phyloP scores from a whole-genome alignment of 2,888 invertebrate species.

The Xestia rhomboidea region DNA sequence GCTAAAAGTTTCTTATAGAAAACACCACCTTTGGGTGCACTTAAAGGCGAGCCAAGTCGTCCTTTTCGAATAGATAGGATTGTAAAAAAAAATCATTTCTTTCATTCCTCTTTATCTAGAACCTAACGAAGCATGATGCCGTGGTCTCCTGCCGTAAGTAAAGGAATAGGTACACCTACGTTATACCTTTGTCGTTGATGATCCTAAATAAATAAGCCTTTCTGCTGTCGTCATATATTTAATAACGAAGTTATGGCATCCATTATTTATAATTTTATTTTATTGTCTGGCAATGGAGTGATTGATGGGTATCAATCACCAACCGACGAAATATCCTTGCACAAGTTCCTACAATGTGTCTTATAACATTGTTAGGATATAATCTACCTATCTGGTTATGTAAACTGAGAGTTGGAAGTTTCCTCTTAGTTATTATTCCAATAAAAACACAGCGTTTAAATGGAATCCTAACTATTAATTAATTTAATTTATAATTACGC shows the following conservation, averaged over 20 bases:
- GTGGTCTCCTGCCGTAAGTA: no score
- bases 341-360: background rate
- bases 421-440: conserved; percentile 12
- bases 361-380: background rate
- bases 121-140: no score
- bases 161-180: no score
- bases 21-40: no score
- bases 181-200: no score
- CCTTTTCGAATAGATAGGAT: no score
- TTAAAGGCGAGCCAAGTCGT: no score
- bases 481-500: conserved; percentile 8
- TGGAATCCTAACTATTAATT: conserved; percentile 15
- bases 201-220: background rate
- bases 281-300: background rate
- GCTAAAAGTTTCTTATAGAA: no score
- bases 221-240: background rate
- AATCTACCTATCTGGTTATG: background rate
- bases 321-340: background rate
- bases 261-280: background rate
- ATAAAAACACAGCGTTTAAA: background rate
- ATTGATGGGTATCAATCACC: background rate
- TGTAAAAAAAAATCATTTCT: no score
- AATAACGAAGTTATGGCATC: background rate
- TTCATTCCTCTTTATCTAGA: no score
- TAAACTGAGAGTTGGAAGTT: conserved; percentile 8